phyloP scores from a whole-genome alignment of 1,140 invertebrate species.

The Acromyrmex echinatior region DNA sequence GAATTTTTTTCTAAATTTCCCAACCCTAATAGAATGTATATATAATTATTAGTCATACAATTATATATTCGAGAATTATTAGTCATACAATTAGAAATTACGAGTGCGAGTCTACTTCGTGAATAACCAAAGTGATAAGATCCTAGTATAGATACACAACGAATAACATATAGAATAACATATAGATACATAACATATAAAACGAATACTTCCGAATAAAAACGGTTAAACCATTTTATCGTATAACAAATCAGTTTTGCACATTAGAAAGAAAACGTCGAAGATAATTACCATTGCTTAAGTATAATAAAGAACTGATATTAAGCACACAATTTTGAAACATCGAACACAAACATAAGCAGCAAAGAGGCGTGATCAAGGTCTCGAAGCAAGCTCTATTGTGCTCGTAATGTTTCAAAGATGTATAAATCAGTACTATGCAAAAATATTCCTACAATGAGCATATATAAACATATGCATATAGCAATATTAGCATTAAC shows the following conservation, averaged over 20 bases:
- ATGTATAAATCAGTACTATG: slow-evolving; percentile 31
- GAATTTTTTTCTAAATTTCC: slow-evolving; percentile 11
- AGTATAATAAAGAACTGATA: background rate
- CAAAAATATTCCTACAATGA: slow-evolving; percentile 11
- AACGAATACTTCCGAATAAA: slow-evolving; percentile 13
- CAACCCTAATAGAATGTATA: slow-evolving; percentile 27
- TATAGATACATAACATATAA: background rate
- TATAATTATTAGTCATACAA: slow-evolving; percentile 8
- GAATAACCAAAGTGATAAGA: background rate
- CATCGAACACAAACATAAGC: slow-evolving; percentile 59
- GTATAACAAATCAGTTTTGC: background rate
- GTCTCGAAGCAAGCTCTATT: slow-evolving; percentile 76
- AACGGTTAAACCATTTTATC: background rate
- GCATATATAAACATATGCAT: slow-evolving; percentile 17
- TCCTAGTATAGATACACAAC: background rate
- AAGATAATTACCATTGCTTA: background rate
- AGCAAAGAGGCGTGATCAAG: slow-evolving; percentile 83
- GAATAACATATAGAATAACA: too few species aligned
- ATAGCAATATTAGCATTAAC: background rate
- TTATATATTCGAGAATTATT: slow-evolving; percentile 15
- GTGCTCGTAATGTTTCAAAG: slow-evolving; percentile 40
- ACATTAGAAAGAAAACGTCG: background rate
- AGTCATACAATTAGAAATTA: slow-evolving; percentile 26
- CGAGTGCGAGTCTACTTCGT: background rate
- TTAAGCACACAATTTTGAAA: slow-evolving; percentile 24